These are phyloP conservation scores for Spodoptera littoralis DNA, from an alignment of 2,888 invertebrate species.

Conservation along the genomic window DNA sequence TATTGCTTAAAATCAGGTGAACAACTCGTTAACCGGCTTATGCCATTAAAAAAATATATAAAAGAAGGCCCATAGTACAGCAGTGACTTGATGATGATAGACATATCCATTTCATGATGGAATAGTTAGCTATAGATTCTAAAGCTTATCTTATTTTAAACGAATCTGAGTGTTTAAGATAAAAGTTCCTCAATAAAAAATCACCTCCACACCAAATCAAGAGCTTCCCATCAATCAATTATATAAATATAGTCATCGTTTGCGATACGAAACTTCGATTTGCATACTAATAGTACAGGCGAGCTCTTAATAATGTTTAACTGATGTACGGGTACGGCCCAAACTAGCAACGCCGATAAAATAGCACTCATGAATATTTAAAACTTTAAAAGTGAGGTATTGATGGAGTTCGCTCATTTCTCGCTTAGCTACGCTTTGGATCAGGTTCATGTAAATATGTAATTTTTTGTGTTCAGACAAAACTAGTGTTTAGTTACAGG, in stretches of 20 bases:
- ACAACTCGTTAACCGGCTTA: no score
- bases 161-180: no score
- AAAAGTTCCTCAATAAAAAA: slow-evolving; percentile 25
- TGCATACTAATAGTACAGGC: slow-evolving; percentile 66
- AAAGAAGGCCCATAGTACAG: no score
- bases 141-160: no score
- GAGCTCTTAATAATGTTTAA: slow-evolving; percentile 65
- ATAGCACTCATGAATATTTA: slow-evolving; percentile 60
- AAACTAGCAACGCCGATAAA: slow-evolving; percentile 55
- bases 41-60: no score
- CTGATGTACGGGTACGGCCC: slow-evolving; percentile 53
- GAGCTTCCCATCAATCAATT: slow-evolving; percentile 49
- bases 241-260: slow-evolving; percentile 48
- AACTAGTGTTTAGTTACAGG: no score
- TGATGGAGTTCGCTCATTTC: slow-evolving; percentile 4
- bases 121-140: no score
- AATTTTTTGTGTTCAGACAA: no score
- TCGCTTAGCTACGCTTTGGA: slow-evolving; percentile 1
- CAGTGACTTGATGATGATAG: no score
- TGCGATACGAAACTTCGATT: slow-evolving; percentile 55
- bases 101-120: no score
- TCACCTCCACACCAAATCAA: slow-evolving; percentile 23
- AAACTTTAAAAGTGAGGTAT: slow-evolving; percentile 41
- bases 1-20: no score
- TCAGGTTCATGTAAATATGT: no score